These are phyloP conservation scores for Epicauta chinensis DNA, from an alignment of 1,140 invertebrate genomes.

Conservation along the genomic window DNA sequence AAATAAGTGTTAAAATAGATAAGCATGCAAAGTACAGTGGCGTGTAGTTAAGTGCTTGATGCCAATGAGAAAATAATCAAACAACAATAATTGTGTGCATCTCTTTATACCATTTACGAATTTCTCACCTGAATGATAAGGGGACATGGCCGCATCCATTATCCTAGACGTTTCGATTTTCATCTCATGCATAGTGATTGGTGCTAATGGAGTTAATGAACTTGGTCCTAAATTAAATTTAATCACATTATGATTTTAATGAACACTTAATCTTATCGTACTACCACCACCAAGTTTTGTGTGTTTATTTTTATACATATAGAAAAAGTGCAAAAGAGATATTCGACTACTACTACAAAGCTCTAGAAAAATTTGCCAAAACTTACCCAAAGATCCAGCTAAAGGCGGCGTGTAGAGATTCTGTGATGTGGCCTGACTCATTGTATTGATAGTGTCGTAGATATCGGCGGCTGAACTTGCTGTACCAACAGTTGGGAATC, in stretches of 20 bases:
- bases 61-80: neutral
- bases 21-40: conserved; percentile 28
- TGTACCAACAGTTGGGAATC: conserved; percentile 51
- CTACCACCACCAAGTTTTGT: conserved; percentile 19
- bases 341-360: too few relatives aligned
- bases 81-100: neutral
- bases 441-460: conserved; percentile 68
- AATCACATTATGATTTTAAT: conserved; percentile 3
- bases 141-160: conserved; percentile 57
- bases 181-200: conserved; percentile 73
- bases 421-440: conserved; percentile 60
- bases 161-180: conserved; percentile 52
- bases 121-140: conserved; percentile 58
- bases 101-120: conserved; percentile 5
- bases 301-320: too few relatives aligned
- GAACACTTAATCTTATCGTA: neutral
- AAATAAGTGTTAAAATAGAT: conserved; percentile 19
- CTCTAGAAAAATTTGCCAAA: too few relatives aligned
- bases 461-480: conserved; percentile 56
- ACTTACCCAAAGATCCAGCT: conserved; percentile 62
- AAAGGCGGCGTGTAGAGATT: conserved; percentile 72
- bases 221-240: conserved; percentile 48
- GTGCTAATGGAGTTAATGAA: conserved; percentile 66
- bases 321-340: neutral
- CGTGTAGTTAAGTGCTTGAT: conserved; percentile 21